Base-by-base conservation (phyloP, 1,140 invertebrate genomes). In the Bicyclus anynana region DNA sequence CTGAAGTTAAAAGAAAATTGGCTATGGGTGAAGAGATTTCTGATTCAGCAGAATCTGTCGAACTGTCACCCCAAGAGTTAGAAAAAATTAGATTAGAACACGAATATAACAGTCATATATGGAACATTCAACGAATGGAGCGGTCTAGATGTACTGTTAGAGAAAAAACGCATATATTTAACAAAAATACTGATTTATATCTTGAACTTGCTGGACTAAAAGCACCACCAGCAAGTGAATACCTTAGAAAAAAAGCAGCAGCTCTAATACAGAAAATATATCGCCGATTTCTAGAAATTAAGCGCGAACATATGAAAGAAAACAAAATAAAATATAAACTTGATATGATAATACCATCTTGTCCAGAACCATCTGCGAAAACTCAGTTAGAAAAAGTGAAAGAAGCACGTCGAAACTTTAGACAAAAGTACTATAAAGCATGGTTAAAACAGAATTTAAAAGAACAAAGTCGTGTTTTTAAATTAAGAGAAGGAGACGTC, bases 381-480 rank as follows among this genome's bases (percentile, higher is more conserved):
- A 65, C 83, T 51, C 87, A 90, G 69, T 77, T 91, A 35, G 72
- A 89, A 64, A 79, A 87, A 57, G 90, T 89, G 47, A 80, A 89
- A 67, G 79, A 88, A 74, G 86, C 77, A 68, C 89, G 90, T 66
- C 84, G 90, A 60, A 74, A 84, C 53, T 82, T 87, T 46, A 87
- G 92, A 59, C 74, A 76, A n/a, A 62, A 84, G 33, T 90, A 87
- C 21, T 89, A 90, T 20, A 77, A 87, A 37, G 80, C 89, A 21
- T 92, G 90, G 62, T 52, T 91, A 18, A 64, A 91, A 52, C 72
- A 89, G n/a, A 90, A 86, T 49, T 59, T 89, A 10, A 90, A 91
- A 50, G 92, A 93, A 77, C 89, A 90, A 59, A 71, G 79, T 1
- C 87, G 90, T 52, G 89, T 93, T 9, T 63, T 92, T 37, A 86